Evolutionary conservation across 2,113 vertebrate species (phyloP), one percentile per base, ranked within the genome.

Genomic region (Pollimyrus isidori): DNA sequence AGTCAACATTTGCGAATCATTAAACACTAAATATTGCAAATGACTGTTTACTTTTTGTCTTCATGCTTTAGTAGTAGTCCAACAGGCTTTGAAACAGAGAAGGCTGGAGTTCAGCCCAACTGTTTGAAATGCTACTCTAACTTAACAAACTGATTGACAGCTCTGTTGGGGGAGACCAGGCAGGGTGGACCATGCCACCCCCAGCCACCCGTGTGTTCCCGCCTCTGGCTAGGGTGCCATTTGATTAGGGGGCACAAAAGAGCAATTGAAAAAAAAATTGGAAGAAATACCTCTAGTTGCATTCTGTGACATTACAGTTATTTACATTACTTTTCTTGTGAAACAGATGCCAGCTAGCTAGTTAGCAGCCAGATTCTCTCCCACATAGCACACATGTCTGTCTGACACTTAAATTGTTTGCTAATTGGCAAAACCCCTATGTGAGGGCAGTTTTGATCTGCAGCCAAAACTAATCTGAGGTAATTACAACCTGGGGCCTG

Each of bases 351-450:
- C 62, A 69, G 26, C 62, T 69, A 69, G 10, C 62, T 69, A 69
- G 62, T 30, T 69, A 80, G 15, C 73, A 42, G 73, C 73, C 73
- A 42, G 30, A 42, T 19, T 42, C 35, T 39, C 73, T 80, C 73
- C 73, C 73, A 80, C 73, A 76, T 76, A 76, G 69, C 69, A 80
- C 73, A 80, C 73, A 56, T 21, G 73, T 80, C 30, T 76, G 69
- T 35, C 69, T 35, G 21, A 76, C 73, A 42, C 35, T 10, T 39
- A 80, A 42, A 35, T 80, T 0, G 2, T 80, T 42, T 42, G 13
- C 7, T 19, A 80, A 80, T n/a, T 80, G 35, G 35, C 73, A 80
- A 80, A 15, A 80, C 0, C 0, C 15, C 35, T 80, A 21, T 80
- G 73, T 0, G 73, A 80, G 35, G 73, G 73, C 11, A 42, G 35